Evolutionary conservation across 1,140 invertebrate species (phyloP), one percentile per base, ranked within the genome.

Genomic region (Riptortus pedestris): DNA sequence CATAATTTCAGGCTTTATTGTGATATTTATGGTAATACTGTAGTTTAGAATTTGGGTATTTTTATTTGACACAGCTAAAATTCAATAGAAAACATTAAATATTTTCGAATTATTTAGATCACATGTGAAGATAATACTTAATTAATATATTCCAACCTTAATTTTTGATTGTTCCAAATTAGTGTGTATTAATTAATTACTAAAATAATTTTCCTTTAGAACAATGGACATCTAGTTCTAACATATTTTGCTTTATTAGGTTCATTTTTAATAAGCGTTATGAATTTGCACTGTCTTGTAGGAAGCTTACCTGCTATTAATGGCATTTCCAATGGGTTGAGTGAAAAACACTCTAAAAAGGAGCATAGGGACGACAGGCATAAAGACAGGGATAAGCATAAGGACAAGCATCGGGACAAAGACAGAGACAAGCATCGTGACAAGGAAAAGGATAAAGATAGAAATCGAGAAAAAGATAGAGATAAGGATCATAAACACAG

Each of bases 391-490:
- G 60, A 60, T 16, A 58, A 38, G 22, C 61, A 66, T 22, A 47
- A 55, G 22, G 52, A 64, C 9, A 65, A 33, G 62, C 71, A 20
- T 69, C 73, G 16, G 63, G 72, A 61, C 69, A 73, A n/a, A 61
- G 73, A 55, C 68, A 70, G 18, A 67, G 72, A 29, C 11, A 64
- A 48, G 18, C 27, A 72, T 47, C 18, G 31, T 29, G 57, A 9
- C 58, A 71, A 58, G 67, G 66, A 48, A 47, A 47, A 69, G 5
- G 71, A 70, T 9, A 65, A 69, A 20, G 71, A 72, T 51, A 48
- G 69, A 63, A 84, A 86, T 74, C 84, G 84, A 61, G 60, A 70
- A n/a, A 72, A 69, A 60, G 69, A 71, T 52, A 70, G 68, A 59
- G 64, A 70, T 31, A 65, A 64, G 29, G 66, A 69, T 24, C 64